These are phyloP conservation scores for Cydia strobilella DNA, from an alignment of 1,140 invertebrate genomes.

Conservation along the genomic window DNA sequence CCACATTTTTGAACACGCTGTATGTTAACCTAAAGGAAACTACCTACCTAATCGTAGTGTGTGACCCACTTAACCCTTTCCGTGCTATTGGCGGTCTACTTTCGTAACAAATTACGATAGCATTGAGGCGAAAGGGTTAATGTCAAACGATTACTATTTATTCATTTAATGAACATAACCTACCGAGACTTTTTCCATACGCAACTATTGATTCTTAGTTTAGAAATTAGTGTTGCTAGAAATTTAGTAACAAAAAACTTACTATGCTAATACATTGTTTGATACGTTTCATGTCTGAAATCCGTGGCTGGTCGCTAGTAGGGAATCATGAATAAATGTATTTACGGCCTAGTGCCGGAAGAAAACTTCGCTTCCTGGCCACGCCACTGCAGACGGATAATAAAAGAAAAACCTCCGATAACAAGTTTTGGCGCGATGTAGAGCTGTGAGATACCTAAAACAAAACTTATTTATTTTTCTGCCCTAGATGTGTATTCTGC, in stretches of 20 bases:
- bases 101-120: slow-evolving; percentile 18
- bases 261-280: too few species aligned
- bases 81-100: slow-evolving; percentile 9
- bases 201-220: background rate
- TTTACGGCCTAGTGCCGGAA: background rate
- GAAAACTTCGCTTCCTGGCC: slow-evolving; percentile 1
- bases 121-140: slow-evolving; percentile 9
- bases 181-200: background rate
- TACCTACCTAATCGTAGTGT: background rate
- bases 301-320: background rate
- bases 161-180: background rate
- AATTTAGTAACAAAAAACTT: too few species aligned
- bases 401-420: background rate
- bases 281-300: background rate
- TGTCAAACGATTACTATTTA: background rate
- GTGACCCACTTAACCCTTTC: slow-evolving; percentile 13
- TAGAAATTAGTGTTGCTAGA: too few species aligned
- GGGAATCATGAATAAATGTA: background rate
- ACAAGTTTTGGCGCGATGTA: background rate
- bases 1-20: background rate
- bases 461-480: background rate
- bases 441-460: background rate
- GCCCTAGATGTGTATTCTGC: background rate
- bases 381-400: background rate
- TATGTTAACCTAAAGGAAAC: background rate